Evolutionary conservation across 1,140 invertebrate species (phyloP).

Genomic region (Anastrepha ludens): DNA sequence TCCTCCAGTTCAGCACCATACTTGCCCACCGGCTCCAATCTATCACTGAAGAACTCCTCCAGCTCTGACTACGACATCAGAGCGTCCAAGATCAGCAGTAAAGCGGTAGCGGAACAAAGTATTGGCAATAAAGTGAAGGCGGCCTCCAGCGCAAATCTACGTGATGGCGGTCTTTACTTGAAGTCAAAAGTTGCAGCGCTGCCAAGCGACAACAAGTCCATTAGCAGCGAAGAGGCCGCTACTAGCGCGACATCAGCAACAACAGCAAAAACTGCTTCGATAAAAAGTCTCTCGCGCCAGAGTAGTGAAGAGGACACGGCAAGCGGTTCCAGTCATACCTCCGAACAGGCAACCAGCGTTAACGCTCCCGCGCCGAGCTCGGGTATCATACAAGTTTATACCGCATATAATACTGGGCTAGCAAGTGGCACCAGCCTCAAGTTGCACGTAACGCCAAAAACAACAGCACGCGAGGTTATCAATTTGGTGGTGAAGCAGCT

Average conservation of each 20-base stretch:
- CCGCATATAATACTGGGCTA: conserved; percentile 95
- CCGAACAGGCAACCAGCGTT: conserved; percentile 60
- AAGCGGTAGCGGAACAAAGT: conserved; percentile 74
- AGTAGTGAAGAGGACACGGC: conserved; percentile 69
- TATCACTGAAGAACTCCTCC: conserved; percentile 64
- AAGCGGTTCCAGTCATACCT: conserved; percentile 66
- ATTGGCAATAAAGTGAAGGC: conserved; percentile 62
- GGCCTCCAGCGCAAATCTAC: conserved; percentile 67
- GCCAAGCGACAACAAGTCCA: conserved; percentile 61
- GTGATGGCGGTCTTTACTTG: conserved; percentile 75
- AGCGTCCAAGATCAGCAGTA: conserved; percentile 68
- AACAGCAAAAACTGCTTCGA: conserved; percentile 60
- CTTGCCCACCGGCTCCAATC: conserved; percentile 73
- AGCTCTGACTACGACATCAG: conserved; percentile 77
- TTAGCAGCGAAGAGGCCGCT: conserved; percentile 35
- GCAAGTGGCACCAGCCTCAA: conserved; percentile 93
- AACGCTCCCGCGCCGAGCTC: conserved; percentile 34
- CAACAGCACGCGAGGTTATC: conserved; percentile 94
- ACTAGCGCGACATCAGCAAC: conserved; percentile 59
- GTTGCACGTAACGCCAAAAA: conserved; percentile 91
- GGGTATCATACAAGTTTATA: conserved; percentile 89
- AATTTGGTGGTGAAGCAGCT: conserved; percentile 95
- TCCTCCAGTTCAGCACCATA: conserved; percentile 70
- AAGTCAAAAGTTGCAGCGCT: conserved; percentile 72
- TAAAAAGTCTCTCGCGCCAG: conserved; percentile 65